These are phyloP conservation scores for Pomatostomus ruficeps DNA, from an alignment of 2,113 vertebrate genomes.

Conservation along the genomic window DNA sequence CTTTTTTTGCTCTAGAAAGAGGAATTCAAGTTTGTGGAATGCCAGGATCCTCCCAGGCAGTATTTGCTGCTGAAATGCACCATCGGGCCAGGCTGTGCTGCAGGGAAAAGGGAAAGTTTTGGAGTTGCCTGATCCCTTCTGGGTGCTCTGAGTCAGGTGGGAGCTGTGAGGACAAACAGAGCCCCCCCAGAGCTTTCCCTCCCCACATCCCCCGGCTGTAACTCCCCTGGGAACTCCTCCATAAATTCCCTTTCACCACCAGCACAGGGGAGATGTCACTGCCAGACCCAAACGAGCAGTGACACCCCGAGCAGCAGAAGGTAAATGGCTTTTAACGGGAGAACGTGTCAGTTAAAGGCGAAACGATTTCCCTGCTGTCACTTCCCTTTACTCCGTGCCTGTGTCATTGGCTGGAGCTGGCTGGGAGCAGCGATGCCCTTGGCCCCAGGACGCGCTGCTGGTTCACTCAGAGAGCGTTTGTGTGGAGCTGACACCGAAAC, in stretches of 20 bases:
- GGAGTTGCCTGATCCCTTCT: not conserved
- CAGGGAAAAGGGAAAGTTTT: not conserved
- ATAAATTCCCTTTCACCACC: not conserved
- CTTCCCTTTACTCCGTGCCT: slow-evolving; percentile 19
- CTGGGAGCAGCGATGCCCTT: slow-evolving; percentile 25
- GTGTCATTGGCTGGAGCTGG: slow-evolving; percentile 31
- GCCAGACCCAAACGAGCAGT: slow-evolving; percentile 51
- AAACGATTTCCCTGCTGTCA: slow-evolving; percentile 68
- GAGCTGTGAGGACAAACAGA: not conserved
- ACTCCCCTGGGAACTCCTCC: not conserved
- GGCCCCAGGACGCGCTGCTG: not conserved
- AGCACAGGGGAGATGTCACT: slow-evolving; percentile 54
- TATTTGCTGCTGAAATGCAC: not conserved
- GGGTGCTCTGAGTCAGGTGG: not conserved
- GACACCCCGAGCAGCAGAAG: slow-evolving; percentile 58
- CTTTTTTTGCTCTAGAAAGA: not conserved
- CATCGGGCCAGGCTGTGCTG: not conserved
- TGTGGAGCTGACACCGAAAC: too few relatives aligned
- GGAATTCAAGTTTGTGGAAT: not conserved
- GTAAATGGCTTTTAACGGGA: slow-evolving; percentile 71
- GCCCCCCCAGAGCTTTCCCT: not conserved
- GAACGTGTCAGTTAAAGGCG: slow-evolving; percentile 62
- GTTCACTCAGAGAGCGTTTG: too few relatives aligned
- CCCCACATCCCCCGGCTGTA: not conserved
- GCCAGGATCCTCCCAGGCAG: not conserved